Conservation (phyloP, 2,888 invertebrate species). For the Apotomis capreana region DNA sequence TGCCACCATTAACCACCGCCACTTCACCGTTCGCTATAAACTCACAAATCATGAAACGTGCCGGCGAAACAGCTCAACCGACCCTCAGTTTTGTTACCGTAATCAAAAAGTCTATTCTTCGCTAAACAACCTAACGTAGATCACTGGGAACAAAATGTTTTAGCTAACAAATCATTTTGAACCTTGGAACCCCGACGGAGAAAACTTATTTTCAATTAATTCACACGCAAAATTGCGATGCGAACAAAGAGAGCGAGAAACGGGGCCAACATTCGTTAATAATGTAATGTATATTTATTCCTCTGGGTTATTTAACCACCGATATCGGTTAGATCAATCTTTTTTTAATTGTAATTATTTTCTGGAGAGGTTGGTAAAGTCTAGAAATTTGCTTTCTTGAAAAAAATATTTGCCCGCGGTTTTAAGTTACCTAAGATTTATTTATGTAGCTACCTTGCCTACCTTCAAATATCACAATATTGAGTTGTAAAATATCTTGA, state of each 20-base stretch:
- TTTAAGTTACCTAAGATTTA: constrained; percentile 2
- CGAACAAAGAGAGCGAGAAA: constrained; percentile 83
- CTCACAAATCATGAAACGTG: constrained; percentile 83
- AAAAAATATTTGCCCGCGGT: constrained; percentile 6
- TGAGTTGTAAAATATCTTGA: too few relatives aligned
- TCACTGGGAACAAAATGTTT: constrained; percentile 69
- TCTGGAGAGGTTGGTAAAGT: neutral
- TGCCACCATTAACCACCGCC: constrained; percentile 82
- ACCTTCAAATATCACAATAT: too few relatives aligned
- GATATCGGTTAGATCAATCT: constrained; percentile 68
- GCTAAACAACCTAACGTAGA: constrained; percentile 52
- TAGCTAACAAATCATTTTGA: constrained; percentile 73
- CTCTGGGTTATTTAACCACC: constrained; percentile 73
- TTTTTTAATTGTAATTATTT: constrained; percentile 50
- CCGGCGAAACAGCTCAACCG: constrained; percentile 58
- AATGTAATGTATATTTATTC: constrained; percentile 83
- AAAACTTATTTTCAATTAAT: constrained; percentile 77
- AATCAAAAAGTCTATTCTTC: constrained; percentile 59
- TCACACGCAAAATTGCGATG: constrained; percentile 70
- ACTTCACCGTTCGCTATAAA: constrained; percentile 83
- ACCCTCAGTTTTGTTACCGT: constrained; percentile 58
- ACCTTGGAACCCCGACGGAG: constrained; percentile 69
- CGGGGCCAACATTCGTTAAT: constrained; percentile 83
- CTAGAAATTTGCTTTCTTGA: neutral
- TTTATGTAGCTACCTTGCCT: too few relatives aligned